Evolutionary conservation across 2,113 vertebrate genomes (phyloP), one percentile per base, ranked within the genome.

Genomic region (Pterocles gutturalis): DNA sequence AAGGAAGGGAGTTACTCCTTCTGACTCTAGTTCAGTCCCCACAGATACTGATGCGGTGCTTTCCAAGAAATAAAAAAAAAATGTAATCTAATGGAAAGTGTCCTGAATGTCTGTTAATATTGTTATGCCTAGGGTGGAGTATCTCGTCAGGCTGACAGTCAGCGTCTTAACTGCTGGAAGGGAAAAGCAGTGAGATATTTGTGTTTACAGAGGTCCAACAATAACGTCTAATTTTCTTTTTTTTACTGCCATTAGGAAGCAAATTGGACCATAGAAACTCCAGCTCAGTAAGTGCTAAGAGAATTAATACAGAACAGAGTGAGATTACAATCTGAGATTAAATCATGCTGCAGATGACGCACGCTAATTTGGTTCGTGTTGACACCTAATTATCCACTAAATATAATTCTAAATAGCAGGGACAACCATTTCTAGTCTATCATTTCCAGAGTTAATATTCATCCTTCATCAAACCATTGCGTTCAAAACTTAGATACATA

Each of bases 1-100:
- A 45, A 91, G 86, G 79, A 97, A 97, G 91, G 91, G 72, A 92
- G 69, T 89, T 92, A 51, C 26, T 93, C 80, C 57, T 88, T 87
- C 46, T 91, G 72, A 93, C 58, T 85, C 65, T 55, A 92, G 22
- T 79, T 91, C 34, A 85, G 49, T 93, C 69, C 48, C 79, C 64
- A 84, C 0, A 1, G 77, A 87, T 31, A 71, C n/a, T n/a, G 66
- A 78, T 58, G 66, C 0, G 24, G 12, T 18, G 20, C 61, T 92
- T 94, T 91, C 77, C 79, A 84, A 73, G 41, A 53, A 90, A 83
- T 17, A 17, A 86, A 73, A 84, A n/a, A 78, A 73, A 77, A 0
- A 51, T 2, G 24, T n/a, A 95, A 70, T 49, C 81, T 54, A 87
- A 61, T 58, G 58, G 86, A 73, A 82, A 89, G 31, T 22, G 34